These are phyloP conservation scores for Thereva unica DNA, from an alignment of 2,888 invertebrate species.

Conservation along the genomic window DNA sequence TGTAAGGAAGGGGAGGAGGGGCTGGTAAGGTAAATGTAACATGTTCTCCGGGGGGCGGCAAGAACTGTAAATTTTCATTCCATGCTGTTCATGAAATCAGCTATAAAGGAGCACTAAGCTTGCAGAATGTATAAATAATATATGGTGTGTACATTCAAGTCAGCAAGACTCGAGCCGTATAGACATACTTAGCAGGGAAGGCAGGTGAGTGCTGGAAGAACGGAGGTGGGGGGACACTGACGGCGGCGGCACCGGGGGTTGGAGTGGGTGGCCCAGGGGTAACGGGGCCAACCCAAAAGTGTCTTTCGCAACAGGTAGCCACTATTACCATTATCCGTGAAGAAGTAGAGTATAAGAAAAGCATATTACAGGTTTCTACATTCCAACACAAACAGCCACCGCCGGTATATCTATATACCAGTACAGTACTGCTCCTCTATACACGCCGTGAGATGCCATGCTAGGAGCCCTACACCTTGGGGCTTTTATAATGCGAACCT, in stretches of 20 bases:
- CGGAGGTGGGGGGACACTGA: background rate
- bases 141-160: conserved; percentile 37
- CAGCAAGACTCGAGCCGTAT: conserved; percentile 10
- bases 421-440: too few relatives aligned
- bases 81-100: conserved; percentile 40
- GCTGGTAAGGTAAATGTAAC: conserved; percentile 9
- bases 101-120: conserved; percentile 40
- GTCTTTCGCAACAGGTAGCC: conserved; percentile 39
- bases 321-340: conserved; percentile 35
- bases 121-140: conserved; percentile 41
- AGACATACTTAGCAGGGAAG: conserved; percentile 9
- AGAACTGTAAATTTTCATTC: conserved; percentile 40
- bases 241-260: background rate
- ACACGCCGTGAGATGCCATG: background rate
- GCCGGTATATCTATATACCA: too few relatives aligned
- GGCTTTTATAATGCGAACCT: conserved; percentile 3
- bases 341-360: conserved; percentile 29
- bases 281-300: too few relatives aligned
- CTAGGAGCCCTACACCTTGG: background rate
- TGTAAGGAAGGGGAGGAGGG: conserved; percentile 21
- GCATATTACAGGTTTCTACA: conserved; percentile 31
- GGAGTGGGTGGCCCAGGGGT: too few relatives aligned
- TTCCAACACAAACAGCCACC: conserved; percentile 24
- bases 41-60: conserved; percentile 22
- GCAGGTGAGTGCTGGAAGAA: background rate